A percentile compares a stretch with the other conserved stretches of the same genome.
These are phyloP conservation scores for Tillus elongatus DNA, from an alignment of 2,888 invertebrate genomes.

Conservation along the genomic window DNA sequence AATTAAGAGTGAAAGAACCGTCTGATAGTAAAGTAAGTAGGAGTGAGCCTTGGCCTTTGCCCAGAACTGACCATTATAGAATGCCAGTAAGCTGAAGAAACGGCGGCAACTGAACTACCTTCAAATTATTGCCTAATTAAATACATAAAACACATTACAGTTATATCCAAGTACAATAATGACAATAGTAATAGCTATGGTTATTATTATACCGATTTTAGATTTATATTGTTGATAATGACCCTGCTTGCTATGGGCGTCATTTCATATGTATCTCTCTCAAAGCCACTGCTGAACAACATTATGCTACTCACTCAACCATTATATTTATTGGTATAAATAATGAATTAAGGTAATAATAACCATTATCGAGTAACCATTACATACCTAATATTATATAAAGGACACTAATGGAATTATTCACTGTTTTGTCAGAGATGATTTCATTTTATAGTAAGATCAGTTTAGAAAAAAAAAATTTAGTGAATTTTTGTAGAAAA, in stretches of 20 bases:
- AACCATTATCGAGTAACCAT: too few relatives aligned
- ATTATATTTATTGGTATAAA: too few relatives aligned
- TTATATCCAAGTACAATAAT: background rate
- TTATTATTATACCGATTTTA: constrained; percentile 1
- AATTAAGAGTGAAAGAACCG: constrained; percentile 4
- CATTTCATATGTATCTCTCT: background rate
- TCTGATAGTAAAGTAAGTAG: constrained; percentile 17
- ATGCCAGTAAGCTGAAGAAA: constrained; percentile 18
- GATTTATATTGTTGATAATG: constrained; percentile 1
- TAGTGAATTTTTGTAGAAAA: too few relatives aligned
- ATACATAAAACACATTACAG: background rate
- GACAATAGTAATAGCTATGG: constrained; percentile 3
- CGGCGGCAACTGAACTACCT: constrained; percentile 3
- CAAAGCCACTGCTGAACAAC: too few relatives aligned
- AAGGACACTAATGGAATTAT: too few relatives aligned
- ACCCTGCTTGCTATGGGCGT: background rate
- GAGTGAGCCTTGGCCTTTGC: constrained; percentile 28
- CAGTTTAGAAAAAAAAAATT: too few relatives aligned
- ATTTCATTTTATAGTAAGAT: too few relatives aligned
- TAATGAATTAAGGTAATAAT: too few relatives aligned
- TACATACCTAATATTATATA: too few relatives aligned
- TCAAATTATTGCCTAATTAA: constrained; percentile 1
- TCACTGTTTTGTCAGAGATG: too few relatives aligned
- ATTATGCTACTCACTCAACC: too few relatives aligned
- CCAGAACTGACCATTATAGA: constrained; percentile 24